Evolutionary conservation across 1,140 invertebrate genomes (phyloP), one percentile per base, ranked within the genome.

Genomic region (Pogonomyrmex californicus): DNA sequence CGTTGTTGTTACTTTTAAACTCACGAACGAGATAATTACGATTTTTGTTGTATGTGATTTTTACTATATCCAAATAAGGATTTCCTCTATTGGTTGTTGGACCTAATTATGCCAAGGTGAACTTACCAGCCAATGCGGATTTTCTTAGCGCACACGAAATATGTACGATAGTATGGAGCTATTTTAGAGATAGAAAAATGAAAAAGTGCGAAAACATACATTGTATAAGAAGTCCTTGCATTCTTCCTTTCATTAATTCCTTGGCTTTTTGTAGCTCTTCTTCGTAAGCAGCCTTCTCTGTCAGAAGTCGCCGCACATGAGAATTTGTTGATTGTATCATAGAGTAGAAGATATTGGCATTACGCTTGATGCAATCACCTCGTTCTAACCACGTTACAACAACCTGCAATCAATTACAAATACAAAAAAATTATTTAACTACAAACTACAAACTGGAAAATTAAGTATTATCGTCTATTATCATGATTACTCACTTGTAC

Each of bases 241-340:
- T 98, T 93, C 98, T 96, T 51, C 97, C 97, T 86, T 97, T 97
- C 93, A 98, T 96, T 30, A 97, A 96, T 86, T 98, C 97, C 93
- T 98, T 98, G 12, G 98, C 97, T 88, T 97, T 97, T 62, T 97
- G 96, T 6, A 98, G 94, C 93, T 99, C 98, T 73, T 99, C 98
- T 94, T 99, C 98, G 83, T 98, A 97, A 63, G 97, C 96, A 71
- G 96, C 96, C 94, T 99, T 99, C 93, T 99, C 98, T 62, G 96
- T 97, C 49, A 98, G 96, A 2, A 99, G 95, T 62, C 98, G 95
- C 17, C 98, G 96, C 0, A 99, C 97, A 90, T 99, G 98, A 3
- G 98, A 98, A 94, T 99, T 99, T 0, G 97, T 98, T 17, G 98
- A 98, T 94, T 99, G 98, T 79, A 99, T 98, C 97, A 99, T 98